Conservation (phyloP, 2,113 vertebrate genomes). For the Zosterops borbonicus region DNA sequence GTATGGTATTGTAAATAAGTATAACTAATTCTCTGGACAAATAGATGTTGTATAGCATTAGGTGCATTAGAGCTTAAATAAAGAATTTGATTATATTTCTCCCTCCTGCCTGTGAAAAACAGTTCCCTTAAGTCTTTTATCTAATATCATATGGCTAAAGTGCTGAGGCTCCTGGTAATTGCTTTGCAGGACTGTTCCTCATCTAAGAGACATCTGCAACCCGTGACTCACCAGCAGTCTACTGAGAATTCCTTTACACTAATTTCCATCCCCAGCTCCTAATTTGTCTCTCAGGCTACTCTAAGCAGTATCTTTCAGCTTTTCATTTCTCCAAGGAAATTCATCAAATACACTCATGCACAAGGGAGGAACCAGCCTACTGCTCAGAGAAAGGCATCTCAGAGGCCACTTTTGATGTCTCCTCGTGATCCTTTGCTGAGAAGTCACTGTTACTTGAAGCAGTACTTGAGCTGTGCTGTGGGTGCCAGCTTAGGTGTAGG, state of each 20-base stretch:
- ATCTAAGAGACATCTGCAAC: background rate
- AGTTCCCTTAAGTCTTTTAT: background rate
- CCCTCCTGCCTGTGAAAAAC: background rate
- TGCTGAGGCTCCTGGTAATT: background rate
- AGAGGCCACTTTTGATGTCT: background rate
- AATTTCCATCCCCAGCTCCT: slow-evolving; percentile 3
- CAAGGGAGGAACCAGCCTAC: background rate
- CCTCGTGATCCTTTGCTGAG: background rate
- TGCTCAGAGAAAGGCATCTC: background rate
- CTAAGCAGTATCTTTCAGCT: background rate
- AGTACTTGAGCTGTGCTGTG: background rate
- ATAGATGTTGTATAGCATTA: background rate
- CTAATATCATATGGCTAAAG: background rate
- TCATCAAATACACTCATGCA: background rate
- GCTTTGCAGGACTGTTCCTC: slow-evolving; percentile 1
- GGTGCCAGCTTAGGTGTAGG: background rate
- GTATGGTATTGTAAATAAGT: background rate
- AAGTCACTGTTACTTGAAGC: background rate
- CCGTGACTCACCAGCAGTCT: background rate
- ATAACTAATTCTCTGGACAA: background rate
- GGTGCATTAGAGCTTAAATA: background rate
- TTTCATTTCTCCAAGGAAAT: slow-evolving; percentile 1
- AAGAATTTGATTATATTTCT: background rate
- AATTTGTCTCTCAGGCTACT: background rate
- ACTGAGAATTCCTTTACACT: slow-evolving; percentile 5